A percentile compares a stretch with the other conserved stretches of the same genome.
Evolutionary conservation across 2,888 invertebrate genomes (phyloP).

Genomic region (Adela reaumurella): DNA sequence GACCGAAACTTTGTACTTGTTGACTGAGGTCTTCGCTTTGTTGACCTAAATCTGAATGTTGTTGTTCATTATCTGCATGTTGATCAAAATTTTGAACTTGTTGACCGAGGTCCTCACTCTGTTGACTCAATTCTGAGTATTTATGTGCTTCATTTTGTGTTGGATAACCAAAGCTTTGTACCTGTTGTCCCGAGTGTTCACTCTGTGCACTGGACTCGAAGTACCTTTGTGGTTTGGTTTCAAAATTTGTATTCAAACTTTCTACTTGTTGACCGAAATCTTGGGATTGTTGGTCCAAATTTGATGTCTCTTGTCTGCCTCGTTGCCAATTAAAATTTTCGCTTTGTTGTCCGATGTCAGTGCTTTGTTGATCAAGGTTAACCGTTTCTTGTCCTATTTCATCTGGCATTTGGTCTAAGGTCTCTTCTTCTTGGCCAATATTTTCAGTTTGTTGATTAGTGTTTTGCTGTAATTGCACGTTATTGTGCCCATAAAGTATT

Average conservation of each 20-base stretch:
- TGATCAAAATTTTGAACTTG: constrained; percentile 12
- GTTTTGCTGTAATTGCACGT: background rate
- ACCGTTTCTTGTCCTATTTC: constrained; percentile 10
- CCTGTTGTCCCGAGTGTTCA: constrained; percentile 8
- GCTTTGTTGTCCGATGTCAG: background rate
- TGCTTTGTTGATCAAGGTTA: constrained; percentile 5
- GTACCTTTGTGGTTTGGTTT: constrained; percentile 1
- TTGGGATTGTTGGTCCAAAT: constrained; percentile 12
- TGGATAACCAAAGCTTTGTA: constrained; percentile 12
- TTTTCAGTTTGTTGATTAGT: constrained; percentile 12
- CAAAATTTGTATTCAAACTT: constrained; percentile 1
- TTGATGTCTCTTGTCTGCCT: constrained; percentile 5
- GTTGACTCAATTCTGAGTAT: constrained; percentile 6
- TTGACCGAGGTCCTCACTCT: constrained; percentile 10
- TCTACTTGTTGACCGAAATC: constrained; percentile 8
- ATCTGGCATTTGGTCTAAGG: constrained; percentile 14
- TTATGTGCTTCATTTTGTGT: constrained; percentile 4
- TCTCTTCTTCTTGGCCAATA: constrained; percentile 16
- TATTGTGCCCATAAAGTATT: no score
- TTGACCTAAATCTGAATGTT: constrained; percentile 3
- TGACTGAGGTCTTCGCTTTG: constrained; percentile 9
- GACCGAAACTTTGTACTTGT: constrained; percentile 8
- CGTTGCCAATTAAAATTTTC: background rate
- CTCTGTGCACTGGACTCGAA: background rate
- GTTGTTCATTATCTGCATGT: constrained; percentile 11